Evolutionary conservation across 2,797 vertebrate species (phyloP), one percentile per base, ranked within the genome.

Genomic region (Lindbergichthys nudifrons): DNA sequence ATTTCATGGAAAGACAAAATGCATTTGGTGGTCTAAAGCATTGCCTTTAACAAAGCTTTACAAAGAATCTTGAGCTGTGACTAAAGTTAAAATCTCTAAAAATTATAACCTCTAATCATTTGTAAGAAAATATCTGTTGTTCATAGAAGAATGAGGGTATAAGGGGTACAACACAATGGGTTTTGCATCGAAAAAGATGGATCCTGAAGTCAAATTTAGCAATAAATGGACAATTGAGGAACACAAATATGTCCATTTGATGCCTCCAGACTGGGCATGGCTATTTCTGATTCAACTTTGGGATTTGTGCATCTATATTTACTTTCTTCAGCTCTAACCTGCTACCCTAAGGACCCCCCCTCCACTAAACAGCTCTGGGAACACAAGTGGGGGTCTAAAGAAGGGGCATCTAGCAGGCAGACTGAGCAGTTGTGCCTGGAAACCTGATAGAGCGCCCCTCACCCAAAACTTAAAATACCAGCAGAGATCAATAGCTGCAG

Each of bases 401-500:
- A 73, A 19, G 61, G 64, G 52, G 65, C 57, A 50, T 45, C 60
- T 4, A 48, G 62, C 68, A 42, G 60, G 77, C 87, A 86, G 89
- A 88, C 82, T 72, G 88, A 90, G 85, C 92, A 93, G 93, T 94
- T 94, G 94, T 91, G 87, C 69, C 45, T 83, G 82, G 94, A 94
- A 96, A 96, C 91, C 87, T 36, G 91, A 93, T 89, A 86, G 90
- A 95, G 91, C 74, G 51, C 89, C 86, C 90, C 83, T 90, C 90
- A 91, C 88, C 88, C 88, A 80, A 89, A 94, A 94, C 92, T 92
- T 94, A 93, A 95, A 94, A 94, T 94, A 94, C 92, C 89, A 86
- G 77, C 90, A 88, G 75, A 85, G 92, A 95, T 96, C 95, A 94
- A 95, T 96, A 94, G 69, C 83, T 88, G 92, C 93, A 94, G 91